phyloP scores from a whole-genome alignment of 2,797 vertebrate genomes.

The Adrianichthys oophorus region DNA sequence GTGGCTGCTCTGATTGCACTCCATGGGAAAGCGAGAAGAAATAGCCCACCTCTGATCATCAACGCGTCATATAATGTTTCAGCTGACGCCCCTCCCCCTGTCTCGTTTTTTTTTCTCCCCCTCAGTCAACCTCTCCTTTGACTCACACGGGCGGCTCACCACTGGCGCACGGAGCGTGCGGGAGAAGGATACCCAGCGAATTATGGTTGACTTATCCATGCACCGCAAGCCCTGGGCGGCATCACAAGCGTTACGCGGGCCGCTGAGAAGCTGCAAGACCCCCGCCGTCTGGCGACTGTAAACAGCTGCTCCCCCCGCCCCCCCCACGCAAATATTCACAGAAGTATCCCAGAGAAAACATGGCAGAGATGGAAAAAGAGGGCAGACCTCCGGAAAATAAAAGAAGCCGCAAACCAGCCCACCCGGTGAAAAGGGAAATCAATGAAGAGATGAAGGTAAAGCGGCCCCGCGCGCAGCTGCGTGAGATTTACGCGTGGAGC shows the following conservation, averaged over 20 bases:
- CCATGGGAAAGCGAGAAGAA: conserved; percentile 76
- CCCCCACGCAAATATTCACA: conserved; percentile 84
- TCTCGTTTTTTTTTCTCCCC: conserved; percentile 72
- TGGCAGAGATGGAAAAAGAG: conserved; percentile 99
- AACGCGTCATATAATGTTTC: conserved; percentile 85
- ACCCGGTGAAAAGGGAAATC: conserved; percentile 98
- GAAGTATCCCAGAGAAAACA: conserved; percentile 91
- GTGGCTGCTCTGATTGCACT: conserved; percentile 64
- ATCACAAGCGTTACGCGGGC: conserved; percentile 71
- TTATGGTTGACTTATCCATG: conserved; percentile 93
- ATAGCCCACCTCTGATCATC: conserved; percentile 78
- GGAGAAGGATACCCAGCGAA: conserved; percentile 79
- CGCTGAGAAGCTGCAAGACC: conserved; percentile 71
- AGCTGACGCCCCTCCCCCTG: conserved; percentile 88
- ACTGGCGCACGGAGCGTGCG: conserved; percentile 82
- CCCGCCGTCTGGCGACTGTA: conserved; percentile 73
- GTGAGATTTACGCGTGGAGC: conserved; percentile 71
- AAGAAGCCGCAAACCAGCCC: conserved; percentile 96
- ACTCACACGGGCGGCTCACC: conserved; percentile 85
- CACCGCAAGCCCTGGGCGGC: conserved; percentile 78
- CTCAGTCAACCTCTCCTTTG: conserved; percentile 84
- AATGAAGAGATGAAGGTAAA: conserved; percentile 99
- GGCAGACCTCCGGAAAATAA: conserved; percentile 99
- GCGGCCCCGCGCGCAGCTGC: conserved; percentile 52
- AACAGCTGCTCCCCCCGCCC: conserved; percentile 58